phyloP scores from a whole-genome alignment of 2,797 vertebrate genomes.

The Psittacula echo region DNA sequence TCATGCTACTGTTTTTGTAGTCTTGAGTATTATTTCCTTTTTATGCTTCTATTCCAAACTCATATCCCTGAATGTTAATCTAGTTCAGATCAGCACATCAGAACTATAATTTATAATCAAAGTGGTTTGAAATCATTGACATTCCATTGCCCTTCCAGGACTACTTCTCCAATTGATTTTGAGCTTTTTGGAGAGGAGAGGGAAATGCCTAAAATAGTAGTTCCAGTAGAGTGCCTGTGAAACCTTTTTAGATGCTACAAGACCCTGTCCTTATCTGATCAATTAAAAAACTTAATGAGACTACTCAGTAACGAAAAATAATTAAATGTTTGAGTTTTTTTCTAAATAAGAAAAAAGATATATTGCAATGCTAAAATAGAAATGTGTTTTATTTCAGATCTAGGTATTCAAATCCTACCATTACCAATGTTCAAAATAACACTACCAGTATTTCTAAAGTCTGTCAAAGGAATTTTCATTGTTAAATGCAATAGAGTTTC shows the following conservation, averaged over 20 bases:
- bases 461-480: background rate
- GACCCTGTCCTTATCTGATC: background rate
- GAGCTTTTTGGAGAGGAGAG: background rate
- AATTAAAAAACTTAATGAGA: background rate
- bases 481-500: background rate
- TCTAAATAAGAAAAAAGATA: background rate
- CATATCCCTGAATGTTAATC: background rate
- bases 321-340: background rate
- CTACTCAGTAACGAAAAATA: background rate
- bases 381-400: background rate
- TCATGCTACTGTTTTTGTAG: background rate
- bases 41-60: background rate
- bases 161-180: background rate
- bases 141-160: background rate
- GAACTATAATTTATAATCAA: background rate
- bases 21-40: slow-evolving; percentile 1
- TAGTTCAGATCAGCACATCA: background rate
- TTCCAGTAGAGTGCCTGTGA: background rate
- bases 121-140: background rate
- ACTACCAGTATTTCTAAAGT: background rate
- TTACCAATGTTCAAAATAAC: background rate
- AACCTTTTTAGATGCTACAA: background rate
- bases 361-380: background rate
- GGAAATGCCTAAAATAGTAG: background rate
- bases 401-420: background rate